Base-by-base conservation (phyloP, 2,113 vertebrate genomes). In the Prunella fulvescens region DNA sequence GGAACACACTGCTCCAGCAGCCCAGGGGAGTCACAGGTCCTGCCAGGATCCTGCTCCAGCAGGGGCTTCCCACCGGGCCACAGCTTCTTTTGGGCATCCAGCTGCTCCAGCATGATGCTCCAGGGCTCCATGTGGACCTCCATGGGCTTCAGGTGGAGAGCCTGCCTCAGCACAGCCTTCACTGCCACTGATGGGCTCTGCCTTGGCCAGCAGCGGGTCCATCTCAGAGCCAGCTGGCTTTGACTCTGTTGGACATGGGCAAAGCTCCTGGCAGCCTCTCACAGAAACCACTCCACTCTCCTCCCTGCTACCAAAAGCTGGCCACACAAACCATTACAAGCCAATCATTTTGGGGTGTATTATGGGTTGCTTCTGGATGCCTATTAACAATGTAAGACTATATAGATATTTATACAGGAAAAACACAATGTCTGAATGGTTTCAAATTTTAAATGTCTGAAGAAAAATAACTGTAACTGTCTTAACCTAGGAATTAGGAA, bases 41-140 rank as follows among this genome's bases (percentile, higher is more conserved):
- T 64, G 48, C 17, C 40, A 64, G 58, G 28, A 64, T 56, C n/a
- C 28, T 56, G 28, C 33, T 64, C 29, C 50, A 73, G 12, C 15
- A 13, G 6, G 14, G 17, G 4, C 19, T 87, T 87, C n/a, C 40
- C 48, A 40, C 14, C 1, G 3, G 24, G 7, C 4, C 19, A 24
- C 39, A 60, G 23, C 23, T 67, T 22, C 47, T 60, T 60, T 54
- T 7, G 2, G 16, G 23, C 16, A 74, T 44, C 29, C 19, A 50
- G 16, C 13, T 81, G 19, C 22, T 90, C 39, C 19, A 31, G 22
- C 3, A 14, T 25, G 9, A 7, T 53, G 10, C 76, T 60, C 26
- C 14, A n/a, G 6, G 7, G 31, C 24, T 66, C 7, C 37, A 17
- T 0, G 0, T 50, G 10, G 15, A n/a, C 22, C 7, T 80, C 10